Evolutionary conservation across 2,888 invertebrate genomes (phyloP), one percentile per base, ranked within the genome.

Genomic region (Acronicta psi): DNA sequence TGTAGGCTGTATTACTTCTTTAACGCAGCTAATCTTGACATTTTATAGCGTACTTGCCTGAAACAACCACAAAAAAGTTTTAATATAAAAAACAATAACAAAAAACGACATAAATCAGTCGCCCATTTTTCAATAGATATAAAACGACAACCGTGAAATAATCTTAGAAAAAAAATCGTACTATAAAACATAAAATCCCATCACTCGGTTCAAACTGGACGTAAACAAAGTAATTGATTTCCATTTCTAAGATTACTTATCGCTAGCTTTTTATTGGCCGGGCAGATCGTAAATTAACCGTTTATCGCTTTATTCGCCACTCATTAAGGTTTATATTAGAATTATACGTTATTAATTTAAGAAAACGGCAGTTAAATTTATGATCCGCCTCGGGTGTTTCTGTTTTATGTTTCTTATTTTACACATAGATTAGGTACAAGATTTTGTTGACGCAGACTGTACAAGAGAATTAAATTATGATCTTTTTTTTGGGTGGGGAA

Each of bases 341-440:
- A 88, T 90, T 90, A 92, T 89, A 88, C 88, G 85, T 85, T 91
- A 92, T 91, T 91, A 91, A 92, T 91, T 87, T 91, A 89, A 89
- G 89, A 91, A 90, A 91, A 90, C 85, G 86, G 82, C 81, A 80
- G 79, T 85, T 78, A 82, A 85, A 86, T 91, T 90, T 91, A 91
- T 86, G 80, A 75, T 67, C 73, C 66, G 71, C 67, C 74, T 79
- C 77, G 77, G 75, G 78, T 80, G 82, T 80, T 71, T 75, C 65
- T 75, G 73, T 82, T 82, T 82, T 80, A 84, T 74, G 80, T 80
- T 76, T 73, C 63, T 66, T 72, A 69, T 75, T 75, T 74, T 59
- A 62, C 10, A 16, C 78, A 76, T 50, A 79, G 79, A 85, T 75
- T 77, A 65, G 4, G 6, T 34, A 6, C 6, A n/a, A 34, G 0